Evolutionary conservation across 2,888 invertebrate species (phyloP).

Genomic region (Parasteatoda lunata): DNA sequence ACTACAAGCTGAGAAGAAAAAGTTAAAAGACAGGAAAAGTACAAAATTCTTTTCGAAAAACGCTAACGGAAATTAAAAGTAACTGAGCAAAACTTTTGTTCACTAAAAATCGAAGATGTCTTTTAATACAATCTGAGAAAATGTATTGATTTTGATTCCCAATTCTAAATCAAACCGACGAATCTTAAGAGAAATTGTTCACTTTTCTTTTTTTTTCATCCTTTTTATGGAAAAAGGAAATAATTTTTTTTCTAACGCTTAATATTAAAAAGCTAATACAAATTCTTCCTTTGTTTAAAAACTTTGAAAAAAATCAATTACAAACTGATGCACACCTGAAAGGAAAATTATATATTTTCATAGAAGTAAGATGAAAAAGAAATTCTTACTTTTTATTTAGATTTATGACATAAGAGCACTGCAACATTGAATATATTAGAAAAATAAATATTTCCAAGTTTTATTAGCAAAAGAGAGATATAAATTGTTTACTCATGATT

Average conservation of each 20-base stretch:
- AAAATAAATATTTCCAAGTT: too few relatives aligned
- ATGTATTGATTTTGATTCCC: conserved; percentile 36
- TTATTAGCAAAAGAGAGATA: too few relatives aligned
- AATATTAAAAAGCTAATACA: neutral
- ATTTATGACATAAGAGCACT: too few relatives aligned
- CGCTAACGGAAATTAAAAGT: conserved; percentile 54
- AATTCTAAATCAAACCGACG: conserved; percentile 27
- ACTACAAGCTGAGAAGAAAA: conserved; percentile 33
- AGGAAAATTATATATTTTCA: too few relatives aligned
- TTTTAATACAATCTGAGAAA: conserved; percentile 25
- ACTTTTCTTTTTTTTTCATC: conserved; percentile 3
- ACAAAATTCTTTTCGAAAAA: conserved; percentile 4
- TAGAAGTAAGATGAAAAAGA: too few relatives aligned
- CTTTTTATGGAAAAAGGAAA: conserved; percentile 23
- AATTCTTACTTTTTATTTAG: too few relatives aligned
- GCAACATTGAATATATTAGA: too few relatives aligned
- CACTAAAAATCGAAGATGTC: conserved; percentile 44
- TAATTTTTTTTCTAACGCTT: neutral
- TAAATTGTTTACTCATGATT: too few relatives aligned
- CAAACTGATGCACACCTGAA: too few relatives aligned
- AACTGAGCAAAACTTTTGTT: conserved; percentile 53
- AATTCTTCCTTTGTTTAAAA: too few relatives aligned
- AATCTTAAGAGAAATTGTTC: neutral
- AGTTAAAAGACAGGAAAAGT: conserved; percentile 19
- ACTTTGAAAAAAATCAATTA: too few relatives aligned